Evolutionary conservation across 1,140 invertebrate species (phyloP), one percentile per base, ranked within the genome.

Genomic region (Fopius arisanus): DNA sequence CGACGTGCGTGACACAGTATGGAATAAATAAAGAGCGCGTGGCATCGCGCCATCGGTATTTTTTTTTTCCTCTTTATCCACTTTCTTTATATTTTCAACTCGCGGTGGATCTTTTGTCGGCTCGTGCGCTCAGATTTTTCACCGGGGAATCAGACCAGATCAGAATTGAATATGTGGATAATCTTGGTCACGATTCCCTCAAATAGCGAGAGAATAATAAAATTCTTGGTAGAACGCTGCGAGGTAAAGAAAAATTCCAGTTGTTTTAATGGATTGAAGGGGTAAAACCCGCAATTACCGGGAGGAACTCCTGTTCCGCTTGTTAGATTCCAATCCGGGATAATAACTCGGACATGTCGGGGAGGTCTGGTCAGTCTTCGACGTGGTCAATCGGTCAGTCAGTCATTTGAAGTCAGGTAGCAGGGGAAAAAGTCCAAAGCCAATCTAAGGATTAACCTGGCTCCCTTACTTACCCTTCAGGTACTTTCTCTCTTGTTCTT

Each of bases 1-100:
- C 63, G 73, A 79, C 78, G 73, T 76, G 74, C 77, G 77, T 77
- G 76, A 72, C 74, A 77, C 71, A 33, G 69, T 54, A 76, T 48
- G 74, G 62, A 81, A 81, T 81, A 82, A 81, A 82, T 78, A 81
- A 54, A 80, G 78, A 80, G 73, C 78, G 77, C 75, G 78, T 76
- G 79, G 70, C n/a, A 29, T 65, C 62, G 62, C 62, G 28, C 28
- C 29, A 31, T 70, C 51, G 33, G 19, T n/a, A n/a, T 31, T 59
- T 70, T 70, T 71, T 71, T 71, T 65, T 70, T 29, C 41, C 54
- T 28, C 37, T 59, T 26, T 37, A 68, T 59, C n/a, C 43, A 28
- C 37, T 67, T 43, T 40, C 37, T 68, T 68, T 37, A 67, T 59
- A 40, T 26, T 59, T 67, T 69, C 23, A 19, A 59, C 26, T 71